Conservation (phyloP, 92 coral and sea anemone species). For the Phenganax subtilis region DNA sequence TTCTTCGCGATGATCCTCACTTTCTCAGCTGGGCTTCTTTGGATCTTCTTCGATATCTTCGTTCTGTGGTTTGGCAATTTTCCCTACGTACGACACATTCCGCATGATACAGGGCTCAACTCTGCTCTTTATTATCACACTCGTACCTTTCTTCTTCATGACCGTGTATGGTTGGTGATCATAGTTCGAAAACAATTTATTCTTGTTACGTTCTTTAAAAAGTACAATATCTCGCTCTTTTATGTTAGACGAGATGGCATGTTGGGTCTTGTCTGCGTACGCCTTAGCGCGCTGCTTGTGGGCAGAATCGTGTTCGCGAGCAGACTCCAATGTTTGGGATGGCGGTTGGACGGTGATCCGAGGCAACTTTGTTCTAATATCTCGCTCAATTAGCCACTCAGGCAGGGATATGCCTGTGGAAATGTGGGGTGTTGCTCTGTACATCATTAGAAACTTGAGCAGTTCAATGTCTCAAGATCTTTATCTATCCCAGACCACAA, state of each 20-base stretch:
- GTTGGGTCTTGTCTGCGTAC: conserved; percentile 19
- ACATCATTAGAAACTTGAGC: conserved; percentile 19
- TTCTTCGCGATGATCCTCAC: neutral
- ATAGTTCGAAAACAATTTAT: neutral
- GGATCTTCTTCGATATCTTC: neutral
- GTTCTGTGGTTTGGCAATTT: neutral
- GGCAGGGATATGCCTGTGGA: neutral
- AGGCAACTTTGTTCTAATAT: conserved; percentile 1
- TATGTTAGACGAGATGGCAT: conserved; percentile 2
- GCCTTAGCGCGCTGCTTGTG: conserved; percentile 13
- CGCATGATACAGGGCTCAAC: conserved; percentile 25
- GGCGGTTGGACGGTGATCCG: neutral
- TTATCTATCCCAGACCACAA: conserved; percentile 6
- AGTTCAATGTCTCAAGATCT: neutral
- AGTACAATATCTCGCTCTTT: neutral
- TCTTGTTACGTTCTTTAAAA: neutral
- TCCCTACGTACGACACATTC: neutral
- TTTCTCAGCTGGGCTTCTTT: neutral
- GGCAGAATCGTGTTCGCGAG: neutral
- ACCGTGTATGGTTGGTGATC: neutral
- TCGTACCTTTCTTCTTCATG: conserved; percentile 18
- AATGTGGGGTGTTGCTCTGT: conserved; percentile 10
- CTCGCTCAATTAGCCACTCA: neutral
- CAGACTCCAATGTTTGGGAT: neutral
- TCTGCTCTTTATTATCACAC: conserved; percentile 10